phyloP scores from a whole-genome alignment of 1,140 invertebrate genomes.

The Brachionus koreanus region DNA sequence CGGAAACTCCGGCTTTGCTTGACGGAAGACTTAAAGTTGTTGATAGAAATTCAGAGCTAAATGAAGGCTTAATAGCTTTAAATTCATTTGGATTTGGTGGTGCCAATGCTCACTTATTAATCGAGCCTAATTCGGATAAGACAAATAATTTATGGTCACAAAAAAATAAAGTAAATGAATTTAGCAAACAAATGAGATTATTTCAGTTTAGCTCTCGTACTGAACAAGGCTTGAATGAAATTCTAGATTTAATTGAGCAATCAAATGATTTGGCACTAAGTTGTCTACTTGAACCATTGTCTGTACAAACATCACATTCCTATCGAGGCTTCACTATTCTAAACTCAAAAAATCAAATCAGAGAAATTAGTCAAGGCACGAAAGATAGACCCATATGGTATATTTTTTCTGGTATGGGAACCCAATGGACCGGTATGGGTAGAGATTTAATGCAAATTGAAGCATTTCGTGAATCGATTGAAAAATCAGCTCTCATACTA shows the following conservation, averaged over 20 bases:
- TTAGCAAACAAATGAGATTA: background rate
- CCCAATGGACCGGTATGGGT: constrained; percentile 91
- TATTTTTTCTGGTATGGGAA: constrained; percentile 92
- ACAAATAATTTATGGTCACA: background rate
- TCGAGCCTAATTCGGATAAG: too few species aligned
- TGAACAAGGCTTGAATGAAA: constrained; percentile 68
- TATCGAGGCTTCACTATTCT: constrained; percentile 74
- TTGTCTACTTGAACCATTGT: constrained; percentile 68
- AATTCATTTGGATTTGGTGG: too few species aligned
- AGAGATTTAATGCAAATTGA: constrained; percentile 75
- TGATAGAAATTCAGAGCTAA: too few species aligned
- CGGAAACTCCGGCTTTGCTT: constrained; percentile 76
- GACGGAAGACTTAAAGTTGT: constrained; percentile 85
- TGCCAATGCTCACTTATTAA: too few species aligned
- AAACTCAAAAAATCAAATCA: constrained; percentile 51
- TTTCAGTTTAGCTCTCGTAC: constrained; percentile 68
- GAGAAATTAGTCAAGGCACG: background rate
- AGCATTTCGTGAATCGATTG: constrained; percentile 72
- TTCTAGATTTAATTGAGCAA: constrained; percentile 65
- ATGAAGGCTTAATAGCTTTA: too few species aligned
- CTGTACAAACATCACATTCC: constrained; percentile 65
- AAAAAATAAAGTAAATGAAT: background rate
- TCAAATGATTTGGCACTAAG: constrained; percentile 46
- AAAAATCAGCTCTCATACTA: constrained; percentile 70
- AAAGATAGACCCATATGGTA: constrained; percentile 75